Evolutionary conservation across 2,797 vertebrate species (phyloP).

Genomic region (Semaprochilodus insignis): DNA sequence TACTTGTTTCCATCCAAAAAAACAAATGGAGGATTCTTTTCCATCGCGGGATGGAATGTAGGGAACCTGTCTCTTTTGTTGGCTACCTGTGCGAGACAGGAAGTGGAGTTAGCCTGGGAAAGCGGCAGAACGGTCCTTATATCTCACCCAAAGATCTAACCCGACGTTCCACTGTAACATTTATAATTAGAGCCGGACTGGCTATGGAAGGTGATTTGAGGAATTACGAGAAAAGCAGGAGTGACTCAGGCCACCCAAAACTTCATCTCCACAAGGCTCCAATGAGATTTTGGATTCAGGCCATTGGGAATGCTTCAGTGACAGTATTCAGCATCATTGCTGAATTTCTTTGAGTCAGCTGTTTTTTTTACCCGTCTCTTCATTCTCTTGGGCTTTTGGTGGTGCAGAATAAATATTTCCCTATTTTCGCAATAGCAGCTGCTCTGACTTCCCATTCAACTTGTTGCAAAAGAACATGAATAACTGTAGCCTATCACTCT

Average conservation of each 20-base stretch:
- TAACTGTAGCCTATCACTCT: conserved; percentile 1
- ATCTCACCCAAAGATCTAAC: conserved; percentile 57
- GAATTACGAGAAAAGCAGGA: not conserved
- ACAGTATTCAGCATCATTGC: not conserved
- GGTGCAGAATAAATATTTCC: conserved; percentile 39
- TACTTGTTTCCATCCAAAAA: conserved; percentile 21
- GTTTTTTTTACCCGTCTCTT: conserved; percentile 6
- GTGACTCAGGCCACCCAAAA: not conserved
- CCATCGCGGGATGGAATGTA: conserved; percentile 14
- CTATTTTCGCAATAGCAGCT: conserved; percentile 42
- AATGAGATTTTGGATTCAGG: conserved; percentile 1
- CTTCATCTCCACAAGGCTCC: conserved; percentile 8
- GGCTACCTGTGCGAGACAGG: conserved; percentile 51
- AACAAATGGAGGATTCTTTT: not conserved
- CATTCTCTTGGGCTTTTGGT: conserved; percentile 36
- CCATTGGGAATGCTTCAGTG: conserved; percentile 5
- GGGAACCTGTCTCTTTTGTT: conserved; percentile 46
- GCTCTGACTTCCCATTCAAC: conserved; percentile 25
- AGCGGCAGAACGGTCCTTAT: conserved; percentile 31
- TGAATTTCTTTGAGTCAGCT: conserved; percentile 17
- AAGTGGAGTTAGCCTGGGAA: conserved; percentile 57
- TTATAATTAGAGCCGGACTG: conserved; percentile 47
- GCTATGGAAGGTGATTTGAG: conserved; percentile 3
- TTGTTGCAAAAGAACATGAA: conserved; percentile 18
- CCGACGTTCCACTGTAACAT: conserved; percentile 26